These are phyloP conservation scores for Melopsittacus undulatus DNA, from an alignment of 2,797 vertebrate genomes.

Conservation along the genomic window DNA sequence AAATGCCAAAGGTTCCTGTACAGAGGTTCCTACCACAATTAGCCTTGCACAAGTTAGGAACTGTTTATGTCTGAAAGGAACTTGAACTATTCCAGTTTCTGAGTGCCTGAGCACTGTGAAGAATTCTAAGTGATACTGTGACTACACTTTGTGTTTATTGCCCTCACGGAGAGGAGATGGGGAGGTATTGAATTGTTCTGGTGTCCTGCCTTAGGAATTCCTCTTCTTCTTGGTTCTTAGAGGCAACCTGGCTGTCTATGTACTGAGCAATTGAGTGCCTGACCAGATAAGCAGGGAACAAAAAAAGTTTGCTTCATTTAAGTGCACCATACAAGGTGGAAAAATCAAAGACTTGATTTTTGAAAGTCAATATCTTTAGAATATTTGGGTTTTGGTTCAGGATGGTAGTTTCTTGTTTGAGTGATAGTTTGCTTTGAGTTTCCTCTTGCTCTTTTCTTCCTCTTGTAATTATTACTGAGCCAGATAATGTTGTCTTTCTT, in stretches of 20 bases:
- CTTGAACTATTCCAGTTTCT: conserved; percentile 29
- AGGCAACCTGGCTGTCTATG: background rate
- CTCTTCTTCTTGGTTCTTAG: background rate
- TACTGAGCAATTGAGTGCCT: background rate
- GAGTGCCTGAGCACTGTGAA: conserved; percentile 9
- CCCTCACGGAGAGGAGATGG: background rate
- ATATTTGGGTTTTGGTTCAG: background rate
- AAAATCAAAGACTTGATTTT: background rate
- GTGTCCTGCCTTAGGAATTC: background rate
- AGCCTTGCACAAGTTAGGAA: conserved; percentile 5
- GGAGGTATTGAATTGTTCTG: conserved; percentile 7
- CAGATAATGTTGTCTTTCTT: background rate
- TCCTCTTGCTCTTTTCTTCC: background rate
- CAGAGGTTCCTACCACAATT: conserved; percentile 28
- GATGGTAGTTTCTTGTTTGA: background rate
- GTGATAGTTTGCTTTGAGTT: background rate
- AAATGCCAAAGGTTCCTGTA: background rate
- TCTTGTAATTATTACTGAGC: background rate
- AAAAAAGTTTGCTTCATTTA: background rate
- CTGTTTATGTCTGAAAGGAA: conserved; percentile 58
- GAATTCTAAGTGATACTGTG: conserved; percentile 29
- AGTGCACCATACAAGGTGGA: background rate
- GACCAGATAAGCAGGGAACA: background rate
- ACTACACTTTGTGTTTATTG: conserved; percentile 42
- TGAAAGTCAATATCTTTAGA: background rate